Evolutionary conservation across 2,797 vertebrate genomes (phyloP).

Genomic region (Sebastes kiyomatsui): DNA sequence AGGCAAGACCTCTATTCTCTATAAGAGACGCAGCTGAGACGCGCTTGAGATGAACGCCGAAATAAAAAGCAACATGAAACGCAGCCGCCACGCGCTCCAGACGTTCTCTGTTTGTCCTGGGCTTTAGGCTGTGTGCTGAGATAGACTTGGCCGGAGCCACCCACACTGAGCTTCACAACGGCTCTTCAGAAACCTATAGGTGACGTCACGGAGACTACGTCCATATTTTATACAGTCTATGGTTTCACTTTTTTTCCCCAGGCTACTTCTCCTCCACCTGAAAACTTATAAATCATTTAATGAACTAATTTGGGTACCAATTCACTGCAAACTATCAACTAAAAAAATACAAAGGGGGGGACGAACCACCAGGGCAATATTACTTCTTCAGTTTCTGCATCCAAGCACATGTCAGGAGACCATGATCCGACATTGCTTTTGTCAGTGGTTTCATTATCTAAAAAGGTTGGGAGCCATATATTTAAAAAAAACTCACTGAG

Average conservation of each 20-base stretch:
- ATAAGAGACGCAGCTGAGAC: too few relatives aligned
- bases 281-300: background rate
- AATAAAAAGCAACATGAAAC: too few relatives aligned
- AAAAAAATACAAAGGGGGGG: background rate
- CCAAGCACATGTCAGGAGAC: background rate
- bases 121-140: too few relatives aligned
- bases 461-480: conserved; percentile 4
- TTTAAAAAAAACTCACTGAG: background rate
- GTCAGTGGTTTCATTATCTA: background rate
- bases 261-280: background rate
- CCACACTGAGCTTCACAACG: too few relatives aligned
- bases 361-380: background rate
- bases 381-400: background rate
- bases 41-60: too few relatives aligned
- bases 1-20: too few relatives aligned
- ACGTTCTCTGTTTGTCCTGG: too few relatives aligned
- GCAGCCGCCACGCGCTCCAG: too few relatives aligned
- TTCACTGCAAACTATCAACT: background rate
- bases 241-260: background rate
- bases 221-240: too few relatives aligned
- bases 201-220: too few relatives aligned
- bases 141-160: too few relatives aligned
- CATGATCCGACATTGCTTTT: background rate
- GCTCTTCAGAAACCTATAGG: too few relatives aligned
- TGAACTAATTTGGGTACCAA: background rate